A percentile compares a stretch with the other conserved stretches of the same genome.
These are phyloP conservation scores for Hemibagrus guttatus DNA, from an alignment of 2,797 vertebrate species.

Conservation along the genomic window DNA sequence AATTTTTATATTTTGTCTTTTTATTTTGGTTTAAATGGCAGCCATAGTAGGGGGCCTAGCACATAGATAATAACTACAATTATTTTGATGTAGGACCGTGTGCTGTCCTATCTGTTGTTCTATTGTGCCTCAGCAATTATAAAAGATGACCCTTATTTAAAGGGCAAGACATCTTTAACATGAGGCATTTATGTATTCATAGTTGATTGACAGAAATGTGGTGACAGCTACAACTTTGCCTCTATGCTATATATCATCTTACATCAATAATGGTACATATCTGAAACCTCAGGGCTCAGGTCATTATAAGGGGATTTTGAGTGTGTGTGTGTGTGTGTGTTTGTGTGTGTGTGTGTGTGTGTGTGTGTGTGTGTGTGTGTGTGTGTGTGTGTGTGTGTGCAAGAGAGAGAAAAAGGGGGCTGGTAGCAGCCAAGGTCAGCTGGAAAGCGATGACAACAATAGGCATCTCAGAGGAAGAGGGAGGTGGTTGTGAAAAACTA, in stretches of 20 bases:
- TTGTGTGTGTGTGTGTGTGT: background rate
- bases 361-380: background rate
- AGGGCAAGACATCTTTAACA: background rate
- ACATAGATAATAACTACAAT: constrained; percentile 39
- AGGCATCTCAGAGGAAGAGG: background rate
- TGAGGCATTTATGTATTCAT: background rate
- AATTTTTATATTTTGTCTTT: background rate
- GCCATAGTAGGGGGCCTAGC: background rate
- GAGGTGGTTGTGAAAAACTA: background rate
- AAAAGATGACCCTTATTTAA: constrained; percentile 44
- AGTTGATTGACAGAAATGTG: background rate
- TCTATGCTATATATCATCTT: constrained; percentile 4
- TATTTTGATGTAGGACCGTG: constrained; percentile 39
- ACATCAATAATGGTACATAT: background rate
- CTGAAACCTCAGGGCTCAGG: background rate
- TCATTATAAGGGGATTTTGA: background rate
- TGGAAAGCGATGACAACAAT: background rate
- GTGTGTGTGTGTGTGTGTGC: background rate
- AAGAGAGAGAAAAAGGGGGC: background rate
- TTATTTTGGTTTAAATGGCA: background rate
- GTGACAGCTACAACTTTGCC: background rate
- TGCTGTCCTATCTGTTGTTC: constrained; percentile 11
- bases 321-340: background rate
- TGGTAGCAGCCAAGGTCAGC: background rate
- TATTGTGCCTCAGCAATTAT: constrained; percentile 41